phyloP scores from a whole-genome alignment of 2,888 invertebrate genomes.

The Chouioia cunea region DNA sequence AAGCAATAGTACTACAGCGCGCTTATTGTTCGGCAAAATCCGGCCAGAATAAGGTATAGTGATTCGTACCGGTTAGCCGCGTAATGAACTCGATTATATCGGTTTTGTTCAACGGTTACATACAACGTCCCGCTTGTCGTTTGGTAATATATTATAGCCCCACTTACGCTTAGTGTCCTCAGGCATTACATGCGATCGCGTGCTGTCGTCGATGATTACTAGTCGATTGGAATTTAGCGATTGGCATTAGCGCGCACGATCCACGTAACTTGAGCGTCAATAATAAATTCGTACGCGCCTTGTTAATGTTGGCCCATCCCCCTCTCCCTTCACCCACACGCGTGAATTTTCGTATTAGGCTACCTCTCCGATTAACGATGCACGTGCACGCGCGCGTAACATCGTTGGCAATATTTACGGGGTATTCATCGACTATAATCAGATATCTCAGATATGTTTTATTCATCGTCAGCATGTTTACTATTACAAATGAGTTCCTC shows the following conservation, averaged over 20 bases:
- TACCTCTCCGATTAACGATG: neutral
- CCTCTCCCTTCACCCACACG: neutral
- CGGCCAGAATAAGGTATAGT: no score
- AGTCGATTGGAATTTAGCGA: constrained; percentile 43
- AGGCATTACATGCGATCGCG: constrained; percentile 4
- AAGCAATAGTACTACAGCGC: no score
- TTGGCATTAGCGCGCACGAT: constrained; percentile 3
- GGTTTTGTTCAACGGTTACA: constrained; percentile 7
- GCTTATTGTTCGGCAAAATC: no score
- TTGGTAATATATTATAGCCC: no score
- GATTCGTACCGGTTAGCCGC: constrained; percentile 40
- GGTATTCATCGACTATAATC: constrained; percentile 26
- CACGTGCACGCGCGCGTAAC: neutral
- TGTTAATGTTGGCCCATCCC: neutral
- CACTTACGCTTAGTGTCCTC: neutral
- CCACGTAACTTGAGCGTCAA: constrained; percentile 5
- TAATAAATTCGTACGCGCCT: constrained; percentile 25
- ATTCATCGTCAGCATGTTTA: constrained; percentile 10
- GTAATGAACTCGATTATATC: constrained; percentile 42
- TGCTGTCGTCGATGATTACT: constrained; percentile 19
- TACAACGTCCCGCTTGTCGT: constrained; percentile 8
- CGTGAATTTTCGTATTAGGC: constrained; percentile 16
- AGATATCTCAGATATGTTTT: constrained; percentile 32
- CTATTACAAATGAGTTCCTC: no score
- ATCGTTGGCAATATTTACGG: constrained; percentile 37